phyloP scores from a whole-genome alignment of 2,113 vertebrate genomes.

The Hiodon alosoides region DNA sequence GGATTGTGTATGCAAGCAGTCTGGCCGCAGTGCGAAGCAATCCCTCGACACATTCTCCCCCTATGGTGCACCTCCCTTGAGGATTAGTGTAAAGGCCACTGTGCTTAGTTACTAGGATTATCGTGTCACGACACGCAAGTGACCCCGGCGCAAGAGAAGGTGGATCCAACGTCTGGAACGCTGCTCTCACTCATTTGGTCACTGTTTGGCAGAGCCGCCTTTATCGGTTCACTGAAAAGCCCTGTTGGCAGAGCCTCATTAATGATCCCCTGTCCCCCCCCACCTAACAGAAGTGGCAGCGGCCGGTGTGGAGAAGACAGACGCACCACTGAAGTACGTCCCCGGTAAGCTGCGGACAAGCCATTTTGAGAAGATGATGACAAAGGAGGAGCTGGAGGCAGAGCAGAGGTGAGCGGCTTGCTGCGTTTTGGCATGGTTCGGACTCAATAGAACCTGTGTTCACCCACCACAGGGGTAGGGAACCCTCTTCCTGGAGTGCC shows the following conservation, averaged over 20 bases:
- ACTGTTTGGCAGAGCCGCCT: no score
- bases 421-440: conserved; percentile 17
- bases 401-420: conserved; percentile 77
- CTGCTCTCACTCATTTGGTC: no score
- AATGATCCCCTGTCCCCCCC: background rate
- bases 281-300: conserved; percentile 40
- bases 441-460: background rate
- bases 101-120: no score
- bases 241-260: background rate
- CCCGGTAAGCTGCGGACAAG: conserved; percentile 72
- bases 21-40: no score
- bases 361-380: conserved; percentile 79
- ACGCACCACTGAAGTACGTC: conserved; percentile 65
- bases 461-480: background rate
- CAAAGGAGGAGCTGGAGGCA: conserved; percentile 82
- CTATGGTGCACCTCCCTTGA: no score
- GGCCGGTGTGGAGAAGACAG: conserved; percentile 48
- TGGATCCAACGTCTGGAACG: no score
- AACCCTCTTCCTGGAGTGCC: background rate
- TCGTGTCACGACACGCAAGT: no score
- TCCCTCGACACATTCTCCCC: no score
- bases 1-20: no score
- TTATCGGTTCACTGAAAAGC: background rate
- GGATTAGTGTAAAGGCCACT: no score
- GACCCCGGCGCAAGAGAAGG: no score